Evolutionary conservation across 2,113 vertebrate genomes (phyloP), one percentile per base, ranked within the genome.

Genomic region (Falco punctatus): DNA sequence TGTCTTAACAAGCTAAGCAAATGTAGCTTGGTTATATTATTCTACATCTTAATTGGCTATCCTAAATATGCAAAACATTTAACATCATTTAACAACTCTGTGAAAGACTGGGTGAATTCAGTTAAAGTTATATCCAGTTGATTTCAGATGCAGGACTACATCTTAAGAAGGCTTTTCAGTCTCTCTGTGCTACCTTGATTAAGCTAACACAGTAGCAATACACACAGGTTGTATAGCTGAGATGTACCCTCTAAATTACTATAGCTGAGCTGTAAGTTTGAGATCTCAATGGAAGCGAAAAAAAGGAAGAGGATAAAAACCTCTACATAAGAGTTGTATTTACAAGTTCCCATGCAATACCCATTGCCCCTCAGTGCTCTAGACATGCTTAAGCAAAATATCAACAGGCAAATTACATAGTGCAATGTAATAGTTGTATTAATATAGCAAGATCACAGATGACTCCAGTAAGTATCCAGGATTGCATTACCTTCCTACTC

Each of bases 311-410:
- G 21, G 16, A 62, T 30, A n/a, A 82, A 93, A 69, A 15, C 8
- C 11, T 38, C 52, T 44, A 13, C 10, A 42, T 23, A 71, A 1
- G 58, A 57, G 59, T 46, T 3, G 5, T 9, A 54, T 78, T 71
- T 78, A 75, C 74, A 86, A 77, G 6, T 16, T 16, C 27, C 15
- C 20, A 27, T n/a, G 46, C 15, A 52, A 27, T 44, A 75, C 49
- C 93, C 66, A 57, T 18, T 59, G 51, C 24, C 32, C 42, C 24
- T 88, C 51, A 79, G 51, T 80, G 44, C 73, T 86, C 71, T 35
- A 66, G 30, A 96, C 52, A 74, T 46, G 95, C 33, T 96, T 91
- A 61, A 84, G 70, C 71, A 93, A 94, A 96, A 93, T 72, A 97
- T 80, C 92, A 97, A 85, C 32, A 84, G 49, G 44, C 55, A 90